Base-by-base conservation (phyloP, 2,888 invertebrate genomes). In the Agrochola lota region DNA sequence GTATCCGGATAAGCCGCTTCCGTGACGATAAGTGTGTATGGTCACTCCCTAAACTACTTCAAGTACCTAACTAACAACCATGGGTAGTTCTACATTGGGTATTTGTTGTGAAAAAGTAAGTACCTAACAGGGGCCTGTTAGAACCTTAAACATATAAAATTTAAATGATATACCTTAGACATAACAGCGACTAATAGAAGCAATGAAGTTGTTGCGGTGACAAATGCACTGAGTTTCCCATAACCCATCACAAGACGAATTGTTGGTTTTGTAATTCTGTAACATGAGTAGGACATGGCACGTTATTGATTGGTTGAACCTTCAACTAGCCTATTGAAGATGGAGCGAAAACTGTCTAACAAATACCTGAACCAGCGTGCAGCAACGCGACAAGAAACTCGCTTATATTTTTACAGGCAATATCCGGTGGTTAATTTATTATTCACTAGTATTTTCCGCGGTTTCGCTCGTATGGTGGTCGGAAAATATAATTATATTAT, bases 201-300 rank as follows among this genome's bases (percentile, higher is more conserved):
- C 23, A 96, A 87, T 17, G 96, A 96, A 3, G 95, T 92, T 17
- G 86, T 87, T 12, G 95, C 95, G 9, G 96, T 96, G 15, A 96
- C 93, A 79, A 95, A 93, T 2, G 96, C 96, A 82, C 96, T 96
- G 46, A 96, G 89, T 83, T 94, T 96, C 12, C 96, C 95, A 80
- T 95, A 95, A 55, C 96, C 96, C 90, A 96, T 93, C 52, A 96
- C 93, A 9, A 96, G 91, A 35, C 95, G 95, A 79, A 96, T 96
- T 6, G 96, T 96, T 12, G 96, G 96, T 85, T 96, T 96, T 6
- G 95, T 95, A 83, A 96, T 94, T 81, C 96, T 96, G 90, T 71
- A 92, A 93, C 17, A 63, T 73, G 78, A 67, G 75, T n/a, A n/a
- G 7, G 9, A 35, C 15, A 68, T 68, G 52, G 30, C 15, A 49